phyloP scores from a whole-genome alignment of 2,113 vertebrate species.

The Lasiurus borealis region DNA sequence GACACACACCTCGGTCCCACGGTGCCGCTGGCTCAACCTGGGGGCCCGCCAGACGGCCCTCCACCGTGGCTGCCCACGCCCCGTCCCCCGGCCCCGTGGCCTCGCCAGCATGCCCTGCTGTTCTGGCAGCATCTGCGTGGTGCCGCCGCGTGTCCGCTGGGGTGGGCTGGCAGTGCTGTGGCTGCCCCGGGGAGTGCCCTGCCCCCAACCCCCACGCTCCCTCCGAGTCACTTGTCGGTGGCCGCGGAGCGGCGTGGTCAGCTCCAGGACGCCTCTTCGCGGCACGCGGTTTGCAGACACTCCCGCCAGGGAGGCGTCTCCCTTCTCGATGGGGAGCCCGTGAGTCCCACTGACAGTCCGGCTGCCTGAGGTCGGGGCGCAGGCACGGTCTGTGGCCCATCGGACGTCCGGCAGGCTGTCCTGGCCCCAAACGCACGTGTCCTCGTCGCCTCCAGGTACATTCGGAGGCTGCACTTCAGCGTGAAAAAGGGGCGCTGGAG shows the following conservation, averaged over 20 bases:
- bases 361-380: rapidly evolving
- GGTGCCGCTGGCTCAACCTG: neutral
- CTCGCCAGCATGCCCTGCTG: rapidly evolving
- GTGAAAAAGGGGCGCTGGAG: slow-evolving; percentile 92
- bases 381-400: no score
- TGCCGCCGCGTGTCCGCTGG: neutral
- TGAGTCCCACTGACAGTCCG: rapidly evolving
- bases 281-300: rapidly evolving
- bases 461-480: slow-evolving; percentile 88
- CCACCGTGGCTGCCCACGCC: rapidly evolving
- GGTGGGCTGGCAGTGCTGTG: neutral
- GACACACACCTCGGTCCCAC: neutral
- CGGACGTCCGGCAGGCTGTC: rapidly evolving
- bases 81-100: rapidly evolving
- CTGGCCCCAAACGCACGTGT: neutral
- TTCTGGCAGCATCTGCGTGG: rapidly evolving
- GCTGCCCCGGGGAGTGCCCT: neutral
- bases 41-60: no score
- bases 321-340: rapidly evolving
- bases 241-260: no score
- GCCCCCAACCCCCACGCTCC: no score
- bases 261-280: neutral
- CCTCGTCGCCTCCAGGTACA: slow-evolving; percentile 87
- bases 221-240: no score
- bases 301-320: no score